phyloP scores from a whole-genome alignment of 2,888 invertebrate genomes.

The Conops quadrifasciatus region DNA sequence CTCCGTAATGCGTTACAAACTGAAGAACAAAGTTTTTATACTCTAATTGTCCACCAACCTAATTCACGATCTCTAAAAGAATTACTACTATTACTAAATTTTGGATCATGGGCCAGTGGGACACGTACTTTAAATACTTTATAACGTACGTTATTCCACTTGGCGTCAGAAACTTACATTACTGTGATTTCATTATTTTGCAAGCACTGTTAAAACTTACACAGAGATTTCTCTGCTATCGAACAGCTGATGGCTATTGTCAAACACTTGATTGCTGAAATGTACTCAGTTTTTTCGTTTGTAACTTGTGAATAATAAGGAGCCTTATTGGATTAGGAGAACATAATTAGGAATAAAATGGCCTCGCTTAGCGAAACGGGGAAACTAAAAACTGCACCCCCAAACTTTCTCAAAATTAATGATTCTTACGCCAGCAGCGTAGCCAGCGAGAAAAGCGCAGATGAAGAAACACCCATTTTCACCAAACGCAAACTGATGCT shows the following conservation, averaged over 20 bases:
- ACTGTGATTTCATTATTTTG: not conserved
- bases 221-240: no score
- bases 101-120: no score
- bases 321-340: not conserved
- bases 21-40: no score
- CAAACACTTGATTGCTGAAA: not conserved
- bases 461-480: constrained; percentile 84
- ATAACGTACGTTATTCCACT: no score
- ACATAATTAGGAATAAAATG: constrained; percentile 28
- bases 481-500: constrained; percentile 84
- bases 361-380: constrained; percentile 32
- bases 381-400: constrained; percentile 39
- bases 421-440: constrained; percentile 41
- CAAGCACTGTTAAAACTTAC: not conserved
- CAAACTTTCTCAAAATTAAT: constrained; percentile 53
- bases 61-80: no score
- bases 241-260: constrained; percentile 18
- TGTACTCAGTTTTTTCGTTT: not conserved
- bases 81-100: no score
- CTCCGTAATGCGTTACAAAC: no score
- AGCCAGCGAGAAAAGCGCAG: constrained; percentile 41
- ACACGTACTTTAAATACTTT: no score
- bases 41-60: no score
- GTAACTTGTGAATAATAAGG: not conserved
- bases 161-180: no score